Evolutionary conservation across 2,888 invertebrate species (phyloP), one percentile per base, ranked within the genome.

Genomic region (Drosophila barbarae): DNA sequence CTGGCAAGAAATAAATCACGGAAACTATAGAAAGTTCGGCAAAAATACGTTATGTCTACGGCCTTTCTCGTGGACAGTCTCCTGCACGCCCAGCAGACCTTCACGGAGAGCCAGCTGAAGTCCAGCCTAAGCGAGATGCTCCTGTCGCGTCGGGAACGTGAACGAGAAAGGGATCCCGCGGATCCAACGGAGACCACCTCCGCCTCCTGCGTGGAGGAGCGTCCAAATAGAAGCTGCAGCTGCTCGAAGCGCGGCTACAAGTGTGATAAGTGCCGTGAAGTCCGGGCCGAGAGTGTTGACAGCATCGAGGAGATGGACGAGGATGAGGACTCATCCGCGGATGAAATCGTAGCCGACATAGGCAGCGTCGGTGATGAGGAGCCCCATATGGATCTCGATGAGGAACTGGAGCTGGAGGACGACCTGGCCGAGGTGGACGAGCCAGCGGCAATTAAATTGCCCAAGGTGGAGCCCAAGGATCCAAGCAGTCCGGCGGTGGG

Each of bases 21-120:
- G 13, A 34, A 34, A 51, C 12, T 21, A 47, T 18, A 55, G 60
- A 73, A 64, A 69, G 46, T 41, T 65, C 53, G 60, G 61, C 58
- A 61, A 66, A 61, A 66, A 35, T 12, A 41, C 81, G 80, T 72
- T 46, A 89, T 89, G 89, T 89, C 89, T 79, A 88, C 89, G 64
- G 88, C 89, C 39, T 89, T 89, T 65, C 76, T 89, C 69, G 87
- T 89, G 72, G 89, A 89, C 76, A 89, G 88, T 70, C 84, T 88
- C 72, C 78, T 89, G 65, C 88, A 88, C 78, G 88, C 86, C 58
- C 89, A 88, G 75, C 73, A 82, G 63, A 77, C 72, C 56, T 85
- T 85, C 74, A 73, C 85, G 64, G 86, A 86, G 57, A 81, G 82
- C 30, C 85, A 80, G 63, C 76, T 78, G 46, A 84, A 86, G 55